Conservation (phyloP, 2,797 vertebrate genomes). For the Malacoctenus gilli region DNA sequence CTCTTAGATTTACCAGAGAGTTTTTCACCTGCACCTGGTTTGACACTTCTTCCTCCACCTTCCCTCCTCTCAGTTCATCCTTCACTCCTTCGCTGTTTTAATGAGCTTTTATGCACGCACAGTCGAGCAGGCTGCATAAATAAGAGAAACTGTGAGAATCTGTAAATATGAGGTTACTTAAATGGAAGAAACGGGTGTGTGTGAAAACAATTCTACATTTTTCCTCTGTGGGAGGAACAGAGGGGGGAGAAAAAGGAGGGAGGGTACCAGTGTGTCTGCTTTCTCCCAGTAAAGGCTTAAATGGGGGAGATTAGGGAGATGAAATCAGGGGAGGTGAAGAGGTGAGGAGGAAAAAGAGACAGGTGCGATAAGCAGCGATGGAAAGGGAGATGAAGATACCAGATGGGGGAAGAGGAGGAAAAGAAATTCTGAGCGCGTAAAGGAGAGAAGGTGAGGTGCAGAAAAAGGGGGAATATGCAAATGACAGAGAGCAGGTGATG, state of each 20-base stretch:
- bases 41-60: background rate
- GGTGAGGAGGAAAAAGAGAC: too few species aligned
- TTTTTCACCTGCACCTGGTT: slow-evolving; percentile 24
- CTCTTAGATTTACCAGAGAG: slow-evolving; percentile 33
- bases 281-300: too few species aligned
- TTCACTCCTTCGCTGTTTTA: slow-evolving; percentile 1
- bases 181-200: slow-evolving; percentile 13
- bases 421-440: slow-evolving; percentile 17
- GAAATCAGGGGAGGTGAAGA: too few species aligned
- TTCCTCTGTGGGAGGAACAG: background rate
- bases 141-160: slow-evolving; percentile 15
- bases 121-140: background rate
- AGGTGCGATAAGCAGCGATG: too few species aligned
- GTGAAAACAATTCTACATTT: too few species aligned
- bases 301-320: too few species aligned
- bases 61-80: too few species aligned
- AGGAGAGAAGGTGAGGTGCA: slow-evolving; percentile 49
- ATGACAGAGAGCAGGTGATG: slow-evolving; percentile 25
- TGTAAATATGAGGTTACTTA: slow-evolving; percentile 12
- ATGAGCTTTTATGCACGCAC: slow-evolving; percentile 9
- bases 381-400: too few species aligned
- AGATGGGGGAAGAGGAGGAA: too few species aligned
- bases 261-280: too few species aligned
- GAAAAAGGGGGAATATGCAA: slow-evolving; percentile 43
- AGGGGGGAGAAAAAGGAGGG: background rate